Percentiles rank a stretch among this genome's conserved stretches.
Evolutionary conservation across 2,797 vertebrate species (phyloP).

Genomic region (Alauda arvensis): DNA sequence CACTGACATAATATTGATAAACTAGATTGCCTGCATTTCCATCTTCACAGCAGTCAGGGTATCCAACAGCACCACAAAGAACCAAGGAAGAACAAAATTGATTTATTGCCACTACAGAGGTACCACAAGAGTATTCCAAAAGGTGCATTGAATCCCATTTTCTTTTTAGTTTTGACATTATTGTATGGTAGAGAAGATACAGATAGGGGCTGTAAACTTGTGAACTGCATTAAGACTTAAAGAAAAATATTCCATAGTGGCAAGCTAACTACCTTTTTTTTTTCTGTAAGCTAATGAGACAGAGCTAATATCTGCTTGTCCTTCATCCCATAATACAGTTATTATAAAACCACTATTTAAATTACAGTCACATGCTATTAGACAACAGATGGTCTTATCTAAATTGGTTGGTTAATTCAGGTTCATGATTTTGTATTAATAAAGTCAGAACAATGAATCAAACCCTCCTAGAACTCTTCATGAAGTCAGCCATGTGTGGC

Average conservation of each 20-base stretch:
- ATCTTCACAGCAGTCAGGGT: neutral
- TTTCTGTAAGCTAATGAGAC: conserved; percentile 5
- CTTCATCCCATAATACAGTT: conserved; percentile 36
- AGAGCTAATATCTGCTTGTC: conserved; percentile 41
- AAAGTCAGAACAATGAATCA: conserved; percentile 30
- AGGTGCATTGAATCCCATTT: neutral
- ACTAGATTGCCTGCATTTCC: neutral
- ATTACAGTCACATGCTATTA: conserved; percentile 50
- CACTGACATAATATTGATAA: neutral
- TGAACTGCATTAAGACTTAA: neutral
- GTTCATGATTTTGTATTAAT: conserved; percentile 40
- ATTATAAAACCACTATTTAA: conserved; percentile 26
- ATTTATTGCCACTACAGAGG: neutral
- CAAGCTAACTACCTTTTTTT: neutral
- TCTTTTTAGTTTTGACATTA: neutral
- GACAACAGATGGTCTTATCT: conserved; percentile 51
- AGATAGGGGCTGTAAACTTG: neutral
- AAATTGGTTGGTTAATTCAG: conserved; percentile 52
- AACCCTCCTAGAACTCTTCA: neutral
- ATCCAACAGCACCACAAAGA: neutral
- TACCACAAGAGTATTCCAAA: neutral
- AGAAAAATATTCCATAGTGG: neutral
- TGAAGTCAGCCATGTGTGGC: neutral
- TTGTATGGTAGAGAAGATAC: neutral
- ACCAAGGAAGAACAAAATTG: neutral